Evolutionary conservation across 2,888 invertebrate species (phyloP), one percentile per base, ranked within the genome.

Genomic region (Notodonta dromedarius): DNA sequence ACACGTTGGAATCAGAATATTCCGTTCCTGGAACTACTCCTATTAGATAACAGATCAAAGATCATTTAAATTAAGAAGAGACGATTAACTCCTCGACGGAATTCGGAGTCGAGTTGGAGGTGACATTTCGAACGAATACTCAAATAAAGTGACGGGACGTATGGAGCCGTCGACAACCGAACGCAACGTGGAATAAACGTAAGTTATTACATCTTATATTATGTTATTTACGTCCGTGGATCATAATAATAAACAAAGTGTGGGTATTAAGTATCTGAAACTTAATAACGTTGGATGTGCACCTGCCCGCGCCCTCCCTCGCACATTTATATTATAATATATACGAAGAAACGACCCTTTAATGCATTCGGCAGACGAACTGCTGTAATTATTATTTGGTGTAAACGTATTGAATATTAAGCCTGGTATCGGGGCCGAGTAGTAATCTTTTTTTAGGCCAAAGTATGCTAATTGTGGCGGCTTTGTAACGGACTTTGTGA

Each of bases 381-480:
- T 82, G 77, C 76, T 71, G 86, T 91, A 91, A 90, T 93, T 90
- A 92, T 89, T 87, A 89, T 92, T 92, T 89, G 87, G 91, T 91
- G 89, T 88, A 90, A 91, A 90, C 82, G 90, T 90, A 93, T 91
- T 88, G 90, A 90, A 90, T 90, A 89, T 89, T 89, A 87, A 87
- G 81, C 76, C 76, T 66, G 67, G 79, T 83, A 84, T 85, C 81
- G 84, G 87, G 87, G 87, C 82, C 79, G 83, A 85, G 83, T 79
- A 79, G 80, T 84, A 85, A 87, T 86, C 80, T 88, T 89, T 90
- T 89, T 88, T 87, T 86, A 71, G 78, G 78, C 78, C 71, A 77
- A 83, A 84, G 86, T 91, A 91, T 91, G 90, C 87, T 91, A 90
- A 91, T 90, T 54, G 54, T 13, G 35, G 61, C 65, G 74, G 67